These are phyloP conservation scores for Andrena trimmerana DNA, from an alignment of 2,888 invertebrate species.

Conservation along the genomic window DNA sequence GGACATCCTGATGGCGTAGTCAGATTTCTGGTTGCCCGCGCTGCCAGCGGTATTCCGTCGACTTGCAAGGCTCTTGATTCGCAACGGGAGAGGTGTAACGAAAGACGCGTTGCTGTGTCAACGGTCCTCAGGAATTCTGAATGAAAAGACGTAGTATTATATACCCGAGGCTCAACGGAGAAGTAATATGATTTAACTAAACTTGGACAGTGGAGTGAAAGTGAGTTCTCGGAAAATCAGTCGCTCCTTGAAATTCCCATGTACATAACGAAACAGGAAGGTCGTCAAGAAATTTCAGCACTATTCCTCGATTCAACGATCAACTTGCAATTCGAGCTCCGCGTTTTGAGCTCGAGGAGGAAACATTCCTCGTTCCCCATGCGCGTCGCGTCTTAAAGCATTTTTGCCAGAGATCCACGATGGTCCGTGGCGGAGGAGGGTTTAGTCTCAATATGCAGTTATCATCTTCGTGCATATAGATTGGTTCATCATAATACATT, in stretches of 20 bases:
- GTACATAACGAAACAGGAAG: no score
- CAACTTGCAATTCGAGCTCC: no score
- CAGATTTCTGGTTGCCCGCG: background rate
- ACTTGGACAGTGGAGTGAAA: background rate
- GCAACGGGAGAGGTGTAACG: slow-evolving; percentile 1
- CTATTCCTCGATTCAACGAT: no score
- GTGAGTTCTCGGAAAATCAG: background rate
- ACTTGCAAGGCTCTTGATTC: background rate
- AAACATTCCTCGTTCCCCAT: slow-evolving; percentile 3
- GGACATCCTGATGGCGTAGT: background rate
- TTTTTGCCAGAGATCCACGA: slow-evolving; percentile 9
- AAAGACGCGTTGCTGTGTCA: slow-evolving; percentile 1
- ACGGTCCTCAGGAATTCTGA: background rate
- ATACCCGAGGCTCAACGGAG: background rate
- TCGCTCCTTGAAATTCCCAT: no score
- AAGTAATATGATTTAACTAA: background rate
- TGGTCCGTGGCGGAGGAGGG: slow-evolving; percentile 18
- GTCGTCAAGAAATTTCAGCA: no score
- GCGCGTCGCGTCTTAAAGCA: slow-evolving; percentile 12
- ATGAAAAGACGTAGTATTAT: background rate
- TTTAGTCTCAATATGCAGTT: slow-evolving; percentile 74
- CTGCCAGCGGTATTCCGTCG: background rate
- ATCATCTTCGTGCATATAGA: slow-evolving; percentile 60
- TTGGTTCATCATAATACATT: slow-evolving; percentile 49
- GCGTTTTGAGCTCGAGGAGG: background rate